These are phyloP conservation scores for Drosophila yooni DNA, from an alignment of 2,888 invertebrate genomes.

Conservation along the genomic window DNA sequence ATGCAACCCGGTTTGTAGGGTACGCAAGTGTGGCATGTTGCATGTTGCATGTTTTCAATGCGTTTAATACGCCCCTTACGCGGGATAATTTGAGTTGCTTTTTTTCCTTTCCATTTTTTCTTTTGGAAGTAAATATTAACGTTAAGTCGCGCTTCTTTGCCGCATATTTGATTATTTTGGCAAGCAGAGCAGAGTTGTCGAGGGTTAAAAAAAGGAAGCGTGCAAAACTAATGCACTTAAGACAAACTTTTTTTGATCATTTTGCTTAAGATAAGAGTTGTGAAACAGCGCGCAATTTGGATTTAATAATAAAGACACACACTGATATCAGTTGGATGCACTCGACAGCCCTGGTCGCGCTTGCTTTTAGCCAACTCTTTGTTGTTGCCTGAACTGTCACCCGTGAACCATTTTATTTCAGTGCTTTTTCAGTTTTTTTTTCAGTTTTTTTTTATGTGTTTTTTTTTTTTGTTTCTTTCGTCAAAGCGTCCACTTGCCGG, in stretches of 20 bases:
- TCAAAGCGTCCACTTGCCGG: conserved; percentile 72
- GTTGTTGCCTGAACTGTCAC: conserved; percentile 57
- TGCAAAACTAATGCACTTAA: background rate
- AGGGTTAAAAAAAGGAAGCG: background rate
- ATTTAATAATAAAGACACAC: conserved; percentile 2
- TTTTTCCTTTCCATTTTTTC: background rate
- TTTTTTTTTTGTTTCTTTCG: conserved; percentile 21
- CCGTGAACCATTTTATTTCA: conserved; percentile 34
- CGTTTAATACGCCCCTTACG: conserved; percentile 57
- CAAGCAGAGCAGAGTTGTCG: conserved; percentile 36
- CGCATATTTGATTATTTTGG: conserved; percentile 22
- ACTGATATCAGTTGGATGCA: background rate
- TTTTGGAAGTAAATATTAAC: conserved; percentile 53
- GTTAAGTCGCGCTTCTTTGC: conserved; percentile 40
- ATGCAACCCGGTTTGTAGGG: background rate
- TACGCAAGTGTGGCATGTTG: conserved; percentile 37
- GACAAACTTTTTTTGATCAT: too few relatives aligned
- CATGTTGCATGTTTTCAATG: conserved; percentile 56
- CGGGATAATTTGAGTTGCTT: conserved; percentile 60
- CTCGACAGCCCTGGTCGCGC: conserved; percentile 43
- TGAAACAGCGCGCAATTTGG: background rate
- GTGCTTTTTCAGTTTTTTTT: conserved; percentile 8
- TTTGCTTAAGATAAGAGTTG: background rate
- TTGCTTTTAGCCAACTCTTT: conserved; percentile 7
- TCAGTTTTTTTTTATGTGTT: background rate